phyloP scores from a whole-genome alignment of 2,113 vertebrate species.

The Xenus cinereus region DNA sequence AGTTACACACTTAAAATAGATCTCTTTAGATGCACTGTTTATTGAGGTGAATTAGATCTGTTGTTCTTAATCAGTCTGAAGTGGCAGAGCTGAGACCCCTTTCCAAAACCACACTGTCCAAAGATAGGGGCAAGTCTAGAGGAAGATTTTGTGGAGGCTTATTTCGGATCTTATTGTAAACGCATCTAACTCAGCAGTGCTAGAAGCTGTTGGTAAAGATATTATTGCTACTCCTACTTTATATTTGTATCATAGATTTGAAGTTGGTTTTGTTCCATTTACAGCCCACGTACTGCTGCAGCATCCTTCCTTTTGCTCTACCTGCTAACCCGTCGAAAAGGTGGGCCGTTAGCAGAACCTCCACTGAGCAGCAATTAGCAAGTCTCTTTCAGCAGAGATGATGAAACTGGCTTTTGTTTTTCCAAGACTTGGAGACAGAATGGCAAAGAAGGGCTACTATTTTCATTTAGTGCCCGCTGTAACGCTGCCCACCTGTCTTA shows the following conservation, averaged over 20 bases:
- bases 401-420: neutral
- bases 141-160: neutral
- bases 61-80: neutral
- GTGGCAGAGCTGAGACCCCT: neutral
- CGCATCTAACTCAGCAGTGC: neutral
- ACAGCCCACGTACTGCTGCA: slow-evolving; percentile 15
- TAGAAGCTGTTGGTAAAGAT: neutral
- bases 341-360: neutral
- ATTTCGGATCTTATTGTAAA: neutral
- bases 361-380: neutral
- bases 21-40: neutral
- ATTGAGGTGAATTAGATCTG: neutral
- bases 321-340: slow-evolving; percentile 1
- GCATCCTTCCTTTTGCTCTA: neutral
- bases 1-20: neutral
- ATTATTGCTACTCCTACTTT: slow-evolving; percentile 7
- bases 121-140: neutral
- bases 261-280: neutral
- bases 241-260: neutral
- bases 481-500: neutral
- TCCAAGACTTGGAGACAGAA: neutral
- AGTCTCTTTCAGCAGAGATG: neutral
- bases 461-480: neutral
- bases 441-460: neutral
- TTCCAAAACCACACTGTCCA: neutral